Percentiles rank a stretch among this genome's conserved stretches.
These are phyloP conservation scores for Candidula unifasciata DNA, from an alignment of 2,888 invertebrate species.

Conservation along the genomic window DNA sequence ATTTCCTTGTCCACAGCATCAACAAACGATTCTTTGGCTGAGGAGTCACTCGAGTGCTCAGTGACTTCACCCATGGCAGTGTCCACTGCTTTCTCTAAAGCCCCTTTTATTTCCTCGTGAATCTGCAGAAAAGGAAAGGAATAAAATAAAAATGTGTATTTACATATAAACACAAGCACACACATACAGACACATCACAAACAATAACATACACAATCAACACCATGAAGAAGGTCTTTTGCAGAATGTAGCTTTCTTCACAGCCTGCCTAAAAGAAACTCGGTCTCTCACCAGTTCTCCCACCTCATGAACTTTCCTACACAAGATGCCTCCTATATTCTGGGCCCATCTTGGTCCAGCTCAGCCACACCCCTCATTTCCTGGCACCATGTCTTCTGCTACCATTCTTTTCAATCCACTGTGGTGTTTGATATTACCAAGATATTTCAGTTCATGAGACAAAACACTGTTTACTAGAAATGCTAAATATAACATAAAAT, in stretches of 20 bases:
- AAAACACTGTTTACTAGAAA: too few species aligned
- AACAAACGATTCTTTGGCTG: constrained; percentile 1
- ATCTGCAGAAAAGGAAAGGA: not conserved
- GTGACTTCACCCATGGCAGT: not conserved
- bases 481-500: too few species aligned
- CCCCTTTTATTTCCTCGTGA: constrained; percentile 14
- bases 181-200: not conserved
- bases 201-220: not conserved
- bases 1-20: constrained; percentile 13
- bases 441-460: too few species aligned
- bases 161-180: not conserved
- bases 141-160: not conserved
- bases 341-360: too few species aligned
- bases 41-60: not conserved
- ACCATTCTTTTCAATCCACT: too few species aligned
- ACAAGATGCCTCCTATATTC: too few species aligned
- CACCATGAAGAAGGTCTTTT: not conserved
- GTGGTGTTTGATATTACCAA: too few species aligned
- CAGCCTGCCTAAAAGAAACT: too few species aligned
- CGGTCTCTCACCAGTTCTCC: too few species aligned
- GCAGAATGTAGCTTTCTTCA: not conserved
- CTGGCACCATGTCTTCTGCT: too few species aligned
- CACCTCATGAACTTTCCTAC: too few species aligned
- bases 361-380: too few species aligned
- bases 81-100: not conserved